A percentile compares a stretch with the other conserved stretches of the same genome.
These are phyloP conservation scores for Cartodere bifasciata DNA, from an alignment of 2,888 invertebrate genomes.

Conservation along the genomic window DNA sequence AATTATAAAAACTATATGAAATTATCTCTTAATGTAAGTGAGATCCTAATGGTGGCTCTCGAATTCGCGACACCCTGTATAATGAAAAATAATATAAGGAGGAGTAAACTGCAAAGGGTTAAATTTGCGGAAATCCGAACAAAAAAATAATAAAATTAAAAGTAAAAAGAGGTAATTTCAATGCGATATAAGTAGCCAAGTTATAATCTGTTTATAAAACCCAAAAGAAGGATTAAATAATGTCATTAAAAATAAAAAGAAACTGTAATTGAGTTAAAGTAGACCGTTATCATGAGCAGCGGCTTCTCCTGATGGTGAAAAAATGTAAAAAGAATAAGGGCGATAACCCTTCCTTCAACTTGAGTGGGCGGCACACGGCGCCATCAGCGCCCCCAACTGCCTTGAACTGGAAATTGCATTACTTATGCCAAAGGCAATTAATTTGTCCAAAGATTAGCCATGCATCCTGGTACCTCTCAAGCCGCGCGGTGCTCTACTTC, in stretches of 20 bases:
- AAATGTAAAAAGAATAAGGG: constrained; percentile 26
- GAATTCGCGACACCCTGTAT: no score
- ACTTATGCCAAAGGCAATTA: constrained; percentile 37
- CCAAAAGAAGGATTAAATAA: constrained; percentile 2
- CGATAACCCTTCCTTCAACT: constrained; percentile 14
- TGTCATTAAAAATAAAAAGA: constrained; percentile 14
- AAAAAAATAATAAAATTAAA: no score
- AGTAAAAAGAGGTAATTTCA: no score
- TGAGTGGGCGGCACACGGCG: constrained; percentile 9
- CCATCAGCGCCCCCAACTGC: constrained; percentile 3
- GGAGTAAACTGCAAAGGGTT: no score
- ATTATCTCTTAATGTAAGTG: no score
- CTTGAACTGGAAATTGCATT: constrained; percentile 24
- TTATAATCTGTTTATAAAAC: no score
- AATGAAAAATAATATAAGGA: no score
- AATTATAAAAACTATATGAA: no score
- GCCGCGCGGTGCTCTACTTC: constrained; percentile 30
- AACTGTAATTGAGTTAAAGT: constrained; percentile 20
- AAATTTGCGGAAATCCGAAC: no score
- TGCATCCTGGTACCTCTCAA: constrained; percentile 34
- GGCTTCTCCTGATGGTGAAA: constrained; percentile 16
- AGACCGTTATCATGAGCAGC: constrained; percentile 18
- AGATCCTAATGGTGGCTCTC: no score
- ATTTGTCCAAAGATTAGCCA: constrained; percentile 38
- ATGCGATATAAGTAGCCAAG: no score